Base-by-base conservation (phyloP, 2,113 vertebrate species). In the Benthochromis sp. region DNA sequence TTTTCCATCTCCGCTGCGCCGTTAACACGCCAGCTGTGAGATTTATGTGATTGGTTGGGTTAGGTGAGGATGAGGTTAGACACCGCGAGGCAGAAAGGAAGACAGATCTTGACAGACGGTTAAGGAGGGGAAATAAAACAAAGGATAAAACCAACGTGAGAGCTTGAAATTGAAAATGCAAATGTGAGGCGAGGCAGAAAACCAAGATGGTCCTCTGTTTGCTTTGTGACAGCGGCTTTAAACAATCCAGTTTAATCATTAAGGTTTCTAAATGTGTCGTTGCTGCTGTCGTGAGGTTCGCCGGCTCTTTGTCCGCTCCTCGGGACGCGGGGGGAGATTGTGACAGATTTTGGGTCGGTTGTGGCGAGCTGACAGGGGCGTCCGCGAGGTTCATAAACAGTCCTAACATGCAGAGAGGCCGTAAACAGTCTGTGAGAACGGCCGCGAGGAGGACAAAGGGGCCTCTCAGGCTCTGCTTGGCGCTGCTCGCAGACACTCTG, bases 351-450 rank as follows among this genome's bases (percentile, higher is more conserved):
- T 0, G 63, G 82, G 34, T 27, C 7, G 0, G 36, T 19, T 10
- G 54, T 0, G 73, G 83, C 54, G 17, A 53, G 43, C 73, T 66
- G 47, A 84, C 84, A 53, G 63, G 21, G 4, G 66, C 66, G 24
- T 81, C 81, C 80, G 6, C n/a, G 31, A 79, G 87, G 76, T 71
- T 90, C 88, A 85, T 86, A 69, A 93, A 88, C 84, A 91, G 85
- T 86, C 87, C 85, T 29, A 12, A 63, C 85, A 80, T 86, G 91
- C 85, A 81, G 83, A 34, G 88, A 80, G 59, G 89, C 84, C 52
- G 81, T 88, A 47, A 91, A 89, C 80, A 89, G 83, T 31, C 86
- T 83, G 88, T 73, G 84, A 82, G 82, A 73, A 83, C 47, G 8
- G 82, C 59, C 63, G 7, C 24, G 4, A 73, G 52, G 57, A 84